Evolutionary conservation across 2,888 invertebrate genomes (phyloP), one percentile per base, ranked within the genome.

Genomic region (Mythimna loreyi): DNA sequence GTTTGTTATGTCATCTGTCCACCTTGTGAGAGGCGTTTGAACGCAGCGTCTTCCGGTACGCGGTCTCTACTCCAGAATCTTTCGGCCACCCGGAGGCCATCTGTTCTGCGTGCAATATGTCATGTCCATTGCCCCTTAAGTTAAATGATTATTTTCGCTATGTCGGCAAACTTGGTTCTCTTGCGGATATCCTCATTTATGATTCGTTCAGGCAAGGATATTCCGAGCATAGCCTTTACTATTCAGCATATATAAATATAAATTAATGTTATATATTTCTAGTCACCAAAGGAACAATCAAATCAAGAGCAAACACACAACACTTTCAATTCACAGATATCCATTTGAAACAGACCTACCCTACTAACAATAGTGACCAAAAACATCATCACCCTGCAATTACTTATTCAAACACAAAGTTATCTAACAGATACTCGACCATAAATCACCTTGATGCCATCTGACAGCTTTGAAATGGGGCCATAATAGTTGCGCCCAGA

Each of bases 391-490:
- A 45, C 61, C 58, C 69, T 67, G 64, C 67, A 79, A 83, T 85
- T 83, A 85, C 75, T 80, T 79, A 83, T 79, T 78, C 75, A 80
- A 82, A 83, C 79, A 69, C 68, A 72, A 75, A 77, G 63, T 83
- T 81, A 87, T 81, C 81, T 84, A 64, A 66, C 72, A 79, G 80
- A 78, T 79, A 72, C 67, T 73, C 57, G 25, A 72, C 84, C 69
- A 84, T 84, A 82, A 84, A 84, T 84, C 84, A 84, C 70, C 75
- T 78, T 77, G 80, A 85, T 84, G 84, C 75, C 80, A 84, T 85
- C 84, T 84, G 87, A 86, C 84, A 86, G 84, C 67, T 82, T 75
- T 77, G 79, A 83, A 83, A 83, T 75, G 81, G 82, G 78, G 74
- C 74, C 78, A 75, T 86, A 85, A 86, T 86, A 83, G 86, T 80